These are phyloP conservation scores for Cardiocondyla obscurior DNA, from an alignment of 1,140 invertebrate species.

Conservation along the genomic window DNA sequence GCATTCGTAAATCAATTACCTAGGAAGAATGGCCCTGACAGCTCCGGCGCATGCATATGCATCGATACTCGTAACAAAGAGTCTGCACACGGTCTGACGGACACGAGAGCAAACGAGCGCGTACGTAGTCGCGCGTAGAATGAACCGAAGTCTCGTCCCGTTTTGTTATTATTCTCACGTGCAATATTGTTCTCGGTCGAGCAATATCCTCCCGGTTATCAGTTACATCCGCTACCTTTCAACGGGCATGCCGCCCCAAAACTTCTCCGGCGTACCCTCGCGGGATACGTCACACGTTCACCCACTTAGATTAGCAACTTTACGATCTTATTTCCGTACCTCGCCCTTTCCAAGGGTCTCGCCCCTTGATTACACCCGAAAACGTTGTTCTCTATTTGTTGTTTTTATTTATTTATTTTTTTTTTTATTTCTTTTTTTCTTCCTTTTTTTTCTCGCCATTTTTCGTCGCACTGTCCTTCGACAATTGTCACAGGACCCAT, in stretches of 20 bases:
- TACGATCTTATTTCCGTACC: neutral
- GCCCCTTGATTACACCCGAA: no score
- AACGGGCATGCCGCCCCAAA: no score
- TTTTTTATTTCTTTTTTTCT: no score
- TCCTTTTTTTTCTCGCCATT: constrained; percentile 13
- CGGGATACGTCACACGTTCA: neutral
- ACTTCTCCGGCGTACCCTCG: neutral
- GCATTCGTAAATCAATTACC: constrained; percentile 22
- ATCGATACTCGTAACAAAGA: constrained; percentile 10
- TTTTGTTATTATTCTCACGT: constrained; percentile 19
- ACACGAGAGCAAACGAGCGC: neutral
- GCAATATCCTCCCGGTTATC: constrained; percentile 22
- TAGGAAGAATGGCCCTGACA: neutral
- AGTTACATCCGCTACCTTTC: constrained; percentile 4
- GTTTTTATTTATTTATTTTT: no score
- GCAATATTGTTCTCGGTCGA: neutral
- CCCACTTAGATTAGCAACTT: constrained; percentile 20
- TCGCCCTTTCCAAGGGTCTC: neutral
- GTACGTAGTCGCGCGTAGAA: neutral
- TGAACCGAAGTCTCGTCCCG: neutral
- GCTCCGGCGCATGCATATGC: neutral
- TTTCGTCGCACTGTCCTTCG: neutral
- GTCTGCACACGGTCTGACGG: neutral
- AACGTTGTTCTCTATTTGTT: neutral
- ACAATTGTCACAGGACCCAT: neutral